A percentile compares a stretch with the other conserved stretches of the same genome.
Evolutionary conservation across 2,113 vertebrate genomes (phyloP).

Genomic region (Sprattus sprattus): DNA sequence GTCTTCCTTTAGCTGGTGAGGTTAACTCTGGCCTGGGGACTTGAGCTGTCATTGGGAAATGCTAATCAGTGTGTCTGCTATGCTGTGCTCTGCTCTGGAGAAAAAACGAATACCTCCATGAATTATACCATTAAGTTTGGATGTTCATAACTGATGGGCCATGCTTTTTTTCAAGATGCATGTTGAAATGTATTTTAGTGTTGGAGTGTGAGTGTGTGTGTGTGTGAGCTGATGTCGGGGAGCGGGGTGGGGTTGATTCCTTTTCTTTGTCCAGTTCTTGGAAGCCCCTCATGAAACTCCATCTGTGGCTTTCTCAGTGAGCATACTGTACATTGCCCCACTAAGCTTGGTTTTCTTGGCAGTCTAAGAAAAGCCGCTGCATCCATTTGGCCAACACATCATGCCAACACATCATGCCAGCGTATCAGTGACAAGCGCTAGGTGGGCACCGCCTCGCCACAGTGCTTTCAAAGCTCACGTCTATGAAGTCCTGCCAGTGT

Average conservation of each 20-base stretch:
- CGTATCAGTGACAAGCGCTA: constrained; percentile 6
- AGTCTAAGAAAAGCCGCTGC: constrained; percentile 12
- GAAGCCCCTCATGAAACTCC: not conserved
- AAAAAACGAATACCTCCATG: not conserved
- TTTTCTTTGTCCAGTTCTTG: not conserved
- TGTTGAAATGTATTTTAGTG: not conserved
- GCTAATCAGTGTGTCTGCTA: not conserved
- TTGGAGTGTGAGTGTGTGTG: not conserved
- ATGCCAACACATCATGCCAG: constrained; percentile 1
- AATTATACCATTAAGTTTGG: not conserved
- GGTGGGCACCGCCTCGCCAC: not conserved
- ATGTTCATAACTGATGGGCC: not conserved
- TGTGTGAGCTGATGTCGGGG: not conserved
- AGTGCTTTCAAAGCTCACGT: not conserved
- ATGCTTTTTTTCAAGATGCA: not conserved
- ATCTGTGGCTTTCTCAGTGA: not conserved
- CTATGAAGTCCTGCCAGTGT: not conserved
- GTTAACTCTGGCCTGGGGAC: not conserved
- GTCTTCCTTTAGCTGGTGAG: not conserved
- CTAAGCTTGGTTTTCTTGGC: constrained; percentile 1
- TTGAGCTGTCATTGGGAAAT: not conserved
- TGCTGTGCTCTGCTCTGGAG: not conserved
- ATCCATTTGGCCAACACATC: constrained; percentile 5
- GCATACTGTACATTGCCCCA: not conserved
- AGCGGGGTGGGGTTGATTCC: not conserved